These are phyloP conservation scores for Helicorthomorpha holstii DNA, from an alignment of 1,140 invertebrate genomes.

Conservation along the genomic window DNA sequence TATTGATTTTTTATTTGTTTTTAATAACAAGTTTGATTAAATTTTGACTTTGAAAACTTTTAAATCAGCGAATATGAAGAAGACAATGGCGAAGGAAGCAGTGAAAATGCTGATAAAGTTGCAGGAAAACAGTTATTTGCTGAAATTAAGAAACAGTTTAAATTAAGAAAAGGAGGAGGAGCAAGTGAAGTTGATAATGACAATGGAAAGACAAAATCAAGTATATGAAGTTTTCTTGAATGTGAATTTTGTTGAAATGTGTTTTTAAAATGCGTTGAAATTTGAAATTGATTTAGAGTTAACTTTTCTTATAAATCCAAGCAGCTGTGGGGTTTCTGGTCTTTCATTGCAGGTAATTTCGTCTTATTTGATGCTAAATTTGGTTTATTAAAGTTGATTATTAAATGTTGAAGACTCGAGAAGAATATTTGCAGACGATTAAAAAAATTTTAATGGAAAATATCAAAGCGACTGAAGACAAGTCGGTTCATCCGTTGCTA, in stretches of 20 bases:
- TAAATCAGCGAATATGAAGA: slow-evolving; percentile 18
- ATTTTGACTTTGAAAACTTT: too few species aligned
- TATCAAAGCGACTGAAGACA: background rate
- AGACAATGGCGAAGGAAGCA: slow-evolving; percentile 17
- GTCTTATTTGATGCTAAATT: background rate
- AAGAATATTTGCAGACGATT: background rate
- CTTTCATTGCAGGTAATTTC: background rate
- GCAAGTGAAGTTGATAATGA: slow-evolving; percentile 4
- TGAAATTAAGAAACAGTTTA: slow-evolving; percentile 24
- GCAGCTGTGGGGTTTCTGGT: background rate
- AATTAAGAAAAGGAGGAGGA: slow-evolving; percentile 19
- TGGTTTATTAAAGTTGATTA: too few species aligned
- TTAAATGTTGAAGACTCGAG: background rate
- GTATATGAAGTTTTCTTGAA: background rate
- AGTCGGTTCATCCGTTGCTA: background rate
- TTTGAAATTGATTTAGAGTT: slow-evolving; percentile 1
- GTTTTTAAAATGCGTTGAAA: background rate
- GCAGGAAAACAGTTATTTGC: slow-evolving; percentile 17
- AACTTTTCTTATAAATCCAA: too few species aligned
- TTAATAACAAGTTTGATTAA: too few species aligned
- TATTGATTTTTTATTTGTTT: too few species aligned
- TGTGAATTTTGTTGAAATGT: background rate
- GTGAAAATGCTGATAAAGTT: slow-evolving; percentile 9
- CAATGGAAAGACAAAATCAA: background rate
- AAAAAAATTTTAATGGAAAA: background rate